Evolutionary conservation across 1,140 invertebrate species (phyloP).

Genomic region (Geopemphigus sp.): DNA sequence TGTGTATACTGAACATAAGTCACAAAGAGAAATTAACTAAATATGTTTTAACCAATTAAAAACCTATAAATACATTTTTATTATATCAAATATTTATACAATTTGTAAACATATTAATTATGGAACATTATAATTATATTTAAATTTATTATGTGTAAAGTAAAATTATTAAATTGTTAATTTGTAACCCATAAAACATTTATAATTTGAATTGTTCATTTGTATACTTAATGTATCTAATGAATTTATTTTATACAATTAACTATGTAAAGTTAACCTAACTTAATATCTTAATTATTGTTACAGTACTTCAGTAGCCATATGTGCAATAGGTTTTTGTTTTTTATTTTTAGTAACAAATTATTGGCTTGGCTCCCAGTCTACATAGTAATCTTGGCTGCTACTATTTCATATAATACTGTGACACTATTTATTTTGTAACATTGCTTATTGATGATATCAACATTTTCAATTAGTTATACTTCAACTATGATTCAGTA

Average conservation of each 20-base stretch:
- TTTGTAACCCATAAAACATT: background rate
- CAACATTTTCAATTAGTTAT: background rate
- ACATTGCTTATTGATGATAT: background rate
- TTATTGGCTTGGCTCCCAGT: slow-evolving; percentile 26
- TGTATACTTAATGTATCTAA: background rate
- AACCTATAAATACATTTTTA: background rate
- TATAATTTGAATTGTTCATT: background rate
- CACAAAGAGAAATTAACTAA: too few species aligned
- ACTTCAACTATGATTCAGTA: background rate
- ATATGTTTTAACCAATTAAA: background rate
- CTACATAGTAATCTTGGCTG: slow-evolving; percentile 21
- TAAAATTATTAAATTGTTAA: background rate
- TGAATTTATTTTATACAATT: too few species aligned
- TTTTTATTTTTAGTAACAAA: slow-evolving; percentile 46
- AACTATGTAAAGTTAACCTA: background rate
- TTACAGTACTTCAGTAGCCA: background rate
- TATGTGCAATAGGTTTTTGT: slow-evolving; percentile 22
- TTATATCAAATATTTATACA: background rate
- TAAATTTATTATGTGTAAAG: background rate
- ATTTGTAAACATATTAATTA: background rate
- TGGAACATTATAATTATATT: background rate
- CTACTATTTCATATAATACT: slow-evolving; percentile 21
- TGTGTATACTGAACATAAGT: too few species aligned
- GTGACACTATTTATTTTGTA: slow-evolving; percentile 1
- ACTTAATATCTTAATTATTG: slow-evolving; percentile 40